Percentiles rank a stretch among this genome's conserved stretches.
Evolutionary conservation across 2,797 vertebrate genomes (phyloP).

Genomic region (Bradypodion pumilum): DNA sequence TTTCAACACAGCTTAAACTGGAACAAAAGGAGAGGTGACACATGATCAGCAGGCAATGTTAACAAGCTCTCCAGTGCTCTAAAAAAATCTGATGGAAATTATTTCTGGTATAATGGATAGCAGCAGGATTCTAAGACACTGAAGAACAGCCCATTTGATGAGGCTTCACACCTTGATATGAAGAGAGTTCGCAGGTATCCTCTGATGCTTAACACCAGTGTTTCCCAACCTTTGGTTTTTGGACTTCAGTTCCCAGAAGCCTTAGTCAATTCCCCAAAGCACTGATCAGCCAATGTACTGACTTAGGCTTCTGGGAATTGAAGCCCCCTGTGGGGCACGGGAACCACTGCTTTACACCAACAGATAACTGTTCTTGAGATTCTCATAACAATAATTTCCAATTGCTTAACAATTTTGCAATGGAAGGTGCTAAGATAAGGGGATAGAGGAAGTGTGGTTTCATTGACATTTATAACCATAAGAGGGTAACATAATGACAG

Average conservation of each 20-base stretch:
- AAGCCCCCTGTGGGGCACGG: too few relatives aligned
- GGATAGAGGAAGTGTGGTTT: not conserved
- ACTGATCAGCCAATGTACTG: too few relatives aligned
- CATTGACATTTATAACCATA: constrained; percentile 5
- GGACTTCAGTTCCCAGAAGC: too few relatives aligned
- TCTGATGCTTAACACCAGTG: constrained; percentile 43
- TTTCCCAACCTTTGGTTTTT: too few relatives aligned
- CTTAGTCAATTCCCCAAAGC: too few relatives aligned
- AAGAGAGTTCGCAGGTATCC: constrained; percentile 55
- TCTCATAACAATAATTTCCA: constrained; percentile 36
- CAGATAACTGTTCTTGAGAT: constrained; percentile 43
- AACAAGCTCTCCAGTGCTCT: constrained; percentile 31
- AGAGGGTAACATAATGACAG: too few relatives aligned
- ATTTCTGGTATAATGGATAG: constrained; percentile 51
- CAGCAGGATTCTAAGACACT: constrained; percentile 51
- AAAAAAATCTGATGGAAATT: constrained; percentile 60
- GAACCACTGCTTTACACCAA: constrained; percentile 51
- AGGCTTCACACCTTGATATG: constrained; percentile 50
- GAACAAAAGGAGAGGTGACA: constrained; percentile 25
- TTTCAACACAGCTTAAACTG: constrained; percentile 24
- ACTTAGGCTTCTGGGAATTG: too few relatives aligned
- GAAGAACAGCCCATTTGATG: constrained; percentile 49
- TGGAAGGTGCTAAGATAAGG: not conserved
- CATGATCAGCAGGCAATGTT: constrained; percentile 36
- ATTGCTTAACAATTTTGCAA: constrained; percentile 4